Evolutionary conservation across 92 coral and sea anemone genomes (phyloP), one percentile per base, ranked within the genome.

Genomic region (Epizoanthus ramosus): DNA sequence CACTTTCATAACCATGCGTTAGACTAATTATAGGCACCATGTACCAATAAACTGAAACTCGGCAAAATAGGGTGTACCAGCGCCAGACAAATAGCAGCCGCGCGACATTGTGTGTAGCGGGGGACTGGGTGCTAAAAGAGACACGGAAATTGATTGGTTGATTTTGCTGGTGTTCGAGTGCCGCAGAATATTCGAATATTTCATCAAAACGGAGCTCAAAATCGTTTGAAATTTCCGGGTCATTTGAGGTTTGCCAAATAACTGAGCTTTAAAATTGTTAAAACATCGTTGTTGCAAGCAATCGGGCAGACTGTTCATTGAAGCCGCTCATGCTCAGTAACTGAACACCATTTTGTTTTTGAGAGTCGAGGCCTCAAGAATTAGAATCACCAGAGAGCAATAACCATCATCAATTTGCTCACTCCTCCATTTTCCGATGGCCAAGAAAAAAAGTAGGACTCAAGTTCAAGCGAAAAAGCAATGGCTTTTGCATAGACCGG

Each of bases 401-500:
- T 68, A 6, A 31, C 18, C 21, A 9, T 68, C 37, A 25, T 70
- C 19, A 14, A 10, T 70, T 33, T 8, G 31, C 6, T 67, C 45
- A 69, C 3, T 41, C 25, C 12, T 56, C 15, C 23, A 13, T 65
- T 54, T 57, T 8, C 33, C 8, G 28, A 80, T 80, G 74, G 56
- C 75, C 37, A 80, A 50, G 74, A 80, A 37, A 53, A 81, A 75
- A 43, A 77, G 56, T 50, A 71, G 72, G 72, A 68, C 89, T 13
- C 85, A 90, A 53, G 63, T 68, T 61, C 65, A 54, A 59, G 93
- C 90, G 15, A 90, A 90, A 83, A 86, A 90, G 71, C 61, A 83
- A 67, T 86, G 90, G 93, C 85, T 82, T 45, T 75, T 90, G n/a
- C 87, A 86, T 68, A 83, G 79, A n/a, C 85, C 93, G 61, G 60